Evolutionary conservation across 2,797 vertebrate genomes (phyloP).

Genomic region (Cuculus canorus): DNA sequence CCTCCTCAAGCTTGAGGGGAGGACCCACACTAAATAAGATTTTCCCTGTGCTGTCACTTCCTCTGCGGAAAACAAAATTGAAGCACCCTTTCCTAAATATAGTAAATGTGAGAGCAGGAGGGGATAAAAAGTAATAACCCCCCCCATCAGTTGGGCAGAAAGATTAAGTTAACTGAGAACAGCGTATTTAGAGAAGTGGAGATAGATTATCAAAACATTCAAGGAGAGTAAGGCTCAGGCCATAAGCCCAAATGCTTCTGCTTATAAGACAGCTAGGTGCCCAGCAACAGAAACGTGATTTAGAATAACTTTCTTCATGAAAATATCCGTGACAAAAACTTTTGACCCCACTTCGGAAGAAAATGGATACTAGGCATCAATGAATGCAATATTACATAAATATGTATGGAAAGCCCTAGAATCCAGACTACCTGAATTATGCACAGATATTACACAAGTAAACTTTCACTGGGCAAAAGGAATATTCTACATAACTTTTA

Average conservation of each 20-base stretch:
- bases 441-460: not conserved
- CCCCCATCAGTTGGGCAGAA: not conserved
- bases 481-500: not conserved
- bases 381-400: not conserved
- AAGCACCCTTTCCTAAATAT: not conserved
- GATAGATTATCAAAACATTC: constrained; percentile 17
- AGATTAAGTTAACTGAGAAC: constrained; percentile 32
- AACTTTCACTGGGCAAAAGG: not conserved
- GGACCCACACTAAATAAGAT: not conserved
- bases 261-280: not conserved
- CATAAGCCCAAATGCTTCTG: not conserved
- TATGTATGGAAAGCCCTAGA: not conserved
- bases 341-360: not conserved
- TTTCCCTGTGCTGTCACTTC: not conserved
- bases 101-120: not conserved
- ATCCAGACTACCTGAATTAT: not conserved
- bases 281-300: not conserved
- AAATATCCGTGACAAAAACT: constrained; percentile 1
- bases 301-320: not conserved
- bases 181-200: not conserved
- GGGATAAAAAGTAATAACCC: not conserved
- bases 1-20: not conserved
- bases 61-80: not conserved
- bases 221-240: not conserved
- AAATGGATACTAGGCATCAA: not conserved